Base-by-base conservation (phyloP, 2,888 invertebrate genomes). In the Drosophila heteroneura region DNA sequence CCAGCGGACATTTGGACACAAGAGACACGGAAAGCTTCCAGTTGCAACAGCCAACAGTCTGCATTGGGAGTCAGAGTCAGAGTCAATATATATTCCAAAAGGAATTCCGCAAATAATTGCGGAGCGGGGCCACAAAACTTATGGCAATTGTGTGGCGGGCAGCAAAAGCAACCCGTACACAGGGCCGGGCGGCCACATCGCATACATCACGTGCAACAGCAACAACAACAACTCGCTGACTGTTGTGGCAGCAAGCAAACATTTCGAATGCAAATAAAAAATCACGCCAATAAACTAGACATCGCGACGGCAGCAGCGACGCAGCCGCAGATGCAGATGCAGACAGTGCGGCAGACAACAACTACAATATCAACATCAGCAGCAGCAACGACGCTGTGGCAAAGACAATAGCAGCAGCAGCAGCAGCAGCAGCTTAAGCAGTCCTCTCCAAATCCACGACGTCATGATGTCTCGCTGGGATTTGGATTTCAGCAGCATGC, bases 231-330 rank as follows among this genome's bases (percentile, higher is more conserved):
- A 63, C 52, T 41, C n/a, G 58, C 35, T 39, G 53, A 44, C 66
- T 19, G 59, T 28, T 19, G 59, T 28, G 56, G 73, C 68, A 63
- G 68, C 70, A 68, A 49, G 62, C 71, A 72, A 72, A 79, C 82
- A 85, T 85, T 85, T 86, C 82, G 85, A 92, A 91, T 91, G 91
- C 91, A 92, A 92, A 92, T 90, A 91, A 91, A 89, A 91, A 92
- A 89, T 92, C 88, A 90, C 91, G 89, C 92, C 92, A 92, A 92
- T 92, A 92, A 92, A 91, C 91, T 92, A 91, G 91, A 92, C 92
- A 85, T 86, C 74, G 81, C 87, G 92, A 89, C 91, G 91, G 81
- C 89, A 79, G 32, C 68, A 47, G 67, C 52, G 63, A 49, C 67
- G 47, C 64, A 53, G 60, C 22, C 54, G 77, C 64, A 61, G 56